Evolutionary conservation across 2,113 vertebrate species (phyloP).

Genomic region (Perca flavescens): DNA sequence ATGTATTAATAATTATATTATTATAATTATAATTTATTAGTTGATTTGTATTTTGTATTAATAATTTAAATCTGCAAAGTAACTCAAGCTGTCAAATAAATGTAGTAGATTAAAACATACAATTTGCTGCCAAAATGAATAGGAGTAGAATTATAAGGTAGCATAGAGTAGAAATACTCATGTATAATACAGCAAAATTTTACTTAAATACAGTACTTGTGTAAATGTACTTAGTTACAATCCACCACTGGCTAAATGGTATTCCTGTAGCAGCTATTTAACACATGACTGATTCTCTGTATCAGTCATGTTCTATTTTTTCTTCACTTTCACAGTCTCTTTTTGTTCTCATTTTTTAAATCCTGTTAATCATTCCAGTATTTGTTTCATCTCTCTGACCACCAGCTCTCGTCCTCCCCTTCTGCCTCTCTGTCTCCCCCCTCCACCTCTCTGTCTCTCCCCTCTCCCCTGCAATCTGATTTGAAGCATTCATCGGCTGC

Average conservation of each 20-base stretch:
- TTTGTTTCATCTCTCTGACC: conserved; percentile 20
- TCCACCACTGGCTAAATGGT: not conserved
- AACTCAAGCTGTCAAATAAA: not conserved
- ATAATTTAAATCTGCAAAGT: too few species aligned
- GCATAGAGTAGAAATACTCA: not conserved
- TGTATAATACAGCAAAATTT: not conserved
- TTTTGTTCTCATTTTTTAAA: not conserved
- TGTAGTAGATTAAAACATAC: not conserved
- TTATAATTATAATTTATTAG: too few species aligned
- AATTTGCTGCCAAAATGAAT: not conserved
- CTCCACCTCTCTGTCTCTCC: not conserved
- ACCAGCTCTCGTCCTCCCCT: conserved; percentile 10
- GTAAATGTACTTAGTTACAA: not conserved
- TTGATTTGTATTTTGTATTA: too few species aligned
- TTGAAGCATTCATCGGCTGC: conserved; percentile 23
- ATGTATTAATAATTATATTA: too few species aligned
- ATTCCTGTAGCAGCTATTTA: not conserved
- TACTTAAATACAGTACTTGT: not conserved
- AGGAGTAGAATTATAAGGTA: not conserved
- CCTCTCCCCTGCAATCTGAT: conserved; percentile 9
- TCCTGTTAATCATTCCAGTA: conserved; percentile 31
- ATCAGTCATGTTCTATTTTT: not conserved
- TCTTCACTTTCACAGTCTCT: not conserved
- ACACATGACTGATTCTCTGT: not conserved
- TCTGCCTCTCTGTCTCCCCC: not conserved